Base-by-base conservation (phyloP, 1,140 invertebrate genomes). In the Eriocheir sinensis region DNA sequence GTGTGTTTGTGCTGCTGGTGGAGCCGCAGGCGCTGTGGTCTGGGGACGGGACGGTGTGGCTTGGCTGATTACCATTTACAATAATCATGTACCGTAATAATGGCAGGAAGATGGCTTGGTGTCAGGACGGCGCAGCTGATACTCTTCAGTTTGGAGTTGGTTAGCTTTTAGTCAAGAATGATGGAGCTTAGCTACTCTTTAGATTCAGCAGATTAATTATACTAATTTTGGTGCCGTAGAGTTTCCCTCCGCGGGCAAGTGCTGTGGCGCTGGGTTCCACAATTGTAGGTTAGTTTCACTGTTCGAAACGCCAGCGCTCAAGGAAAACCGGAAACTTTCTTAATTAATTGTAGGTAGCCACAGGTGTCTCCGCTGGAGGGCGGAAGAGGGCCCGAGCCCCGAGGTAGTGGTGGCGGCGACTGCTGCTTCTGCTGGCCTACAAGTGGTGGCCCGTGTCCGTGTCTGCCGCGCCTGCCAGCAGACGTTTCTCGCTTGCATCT, bases 271-370 rank as follows among this genome's bases (percentile, higher is more conserved):
- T n/a, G n/a, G n/a, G n/a, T n/a, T 53, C 21, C 48, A 53, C 48
- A 53, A 0, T 21, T 53, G 12, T 53, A 53, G 21, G 2, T 21
- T 53, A 12, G 21, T 53, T 53, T 53, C 48, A 0, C 48, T 21
- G 9, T n/a, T n/a, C n/a, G 21, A 53, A 17, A 72, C 21, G 60
- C 27, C 60, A n/a, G 60, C 60, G n/a, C n/a, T n/a, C 60, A n/a
- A 72, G 60, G 60, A 72, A 72, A 4, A 2, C 8, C 60, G 44
- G 15, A 15, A 15, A 48, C 4, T 4, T 48, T 48, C 44, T 48
- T 48, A 48, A 48, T 72, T n/a, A 72, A 72, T 72, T 72, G 60
- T 21, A 72, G 60, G 60, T n/a, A 72, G 60, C 60, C 60, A 72
- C 60, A 72, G 60, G 60, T 72, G 27, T n/a, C 60, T 21, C 60